Base-by-base conservation (phyloP, 1,140 invertebrate genomes). In the Drosophila pandora region DNA sequence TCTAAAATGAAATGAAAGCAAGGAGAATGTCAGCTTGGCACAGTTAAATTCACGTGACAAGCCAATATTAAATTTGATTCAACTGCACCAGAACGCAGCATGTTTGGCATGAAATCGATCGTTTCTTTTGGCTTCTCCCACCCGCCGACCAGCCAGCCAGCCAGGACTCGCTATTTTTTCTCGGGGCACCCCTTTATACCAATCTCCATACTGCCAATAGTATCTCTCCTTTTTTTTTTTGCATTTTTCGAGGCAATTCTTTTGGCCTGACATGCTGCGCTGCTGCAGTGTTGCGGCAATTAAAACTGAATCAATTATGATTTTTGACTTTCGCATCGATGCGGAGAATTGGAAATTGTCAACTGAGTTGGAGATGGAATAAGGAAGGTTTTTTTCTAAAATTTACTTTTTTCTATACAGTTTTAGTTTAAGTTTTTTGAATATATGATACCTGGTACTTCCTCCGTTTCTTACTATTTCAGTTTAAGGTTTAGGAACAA, bases 261-360 rank as follows among this genome's bases (percentile, higher is more conserved):
- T 61, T 17, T 4, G 4, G 12, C 13, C 39, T 43, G 13, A 21
- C 39, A 13, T 56, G n/a, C 21, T 32, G 23, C 65, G 30, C 37
- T 69, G 59, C 58, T 65, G 81, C 58, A 48, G 71, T 41, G 39
- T 43, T 43, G 41, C 76, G 61, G 62, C 80, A 84, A 84, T 84
- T 84, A 84, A 84, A 84, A 85, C 79, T 85, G 81, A 84, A 84
- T 84, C 80, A 84, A 84, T 84, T 85, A 84, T 84, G 80, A 84
- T 67, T 72, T 83, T 80, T 84, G 80, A 70, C 80, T 84, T 84
- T 62, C 71, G 45, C 79, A 74, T 25, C 64, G 59, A 67, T 58
- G 60, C 57, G 34, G 55, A 63, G 62, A 82, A 64, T 82, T 64
- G 63, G 79, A 64, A 77, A 58, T 69, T 57, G 50, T 60, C 54